These are phyloP conservation scores for Papilio elwesi DNA, from an alignment of 2,888 invertebrate genomes.

Conservation along the genomic window DNA sequence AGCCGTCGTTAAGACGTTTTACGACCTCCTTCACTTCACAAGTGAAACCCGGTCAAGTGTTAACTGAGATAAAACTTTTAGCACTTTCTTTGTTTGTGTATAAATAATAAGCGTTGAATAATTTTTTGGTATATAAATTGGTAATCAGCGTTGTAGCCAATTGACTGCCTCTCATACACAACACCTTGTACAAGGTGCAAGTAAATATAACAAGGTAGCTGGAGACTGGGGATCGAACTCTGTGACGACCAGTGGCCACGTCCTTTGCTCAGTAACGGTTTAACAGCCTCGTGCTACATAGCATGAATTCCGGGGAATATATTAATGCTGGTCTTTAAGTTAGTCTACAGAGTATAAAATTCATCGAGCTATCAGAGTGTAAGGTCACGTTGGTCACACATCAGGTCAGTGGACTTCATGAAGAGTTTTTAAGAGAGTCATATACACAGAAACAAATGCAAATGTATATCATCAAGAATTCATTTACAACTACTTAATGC, in stretches of 20 bases:
- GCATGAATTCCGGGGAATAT: too few relatives aligned
- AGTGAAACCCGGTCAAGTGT: slow-evolving; percentile 14
- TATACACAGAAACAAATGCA: background rate
- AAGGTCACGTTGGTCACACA: too few relatives aligned
- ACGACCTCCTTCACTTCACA: slow-evolving; percentile 7
- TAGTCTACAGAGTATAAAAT: too few relatives aligned
- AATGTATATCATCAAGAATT: background rate
- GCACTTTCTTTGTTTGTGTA: background rate
- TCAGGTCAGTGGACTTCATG: background rate
- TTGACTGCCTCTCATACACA: background rate
- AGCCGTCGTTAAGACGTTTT: slow-evolving; percentile 10
- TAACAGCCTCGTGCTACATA: too few relatives aligned
- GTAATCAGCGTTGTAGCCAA: background rate
- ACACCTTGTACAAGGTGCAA: background rate
- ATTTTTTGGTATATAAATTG: too few relatives aligned
- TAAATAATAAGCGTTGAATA: background rate
- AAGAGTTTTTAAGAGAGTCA: background rate
- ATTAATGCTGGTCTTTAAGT: too few relatives aligned
- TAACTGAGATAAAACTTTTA: slow-evolving; percentile 13
- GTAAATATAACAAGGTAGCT: too few relatives aligned
- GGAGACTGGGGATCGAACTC: too few relatives aligned
- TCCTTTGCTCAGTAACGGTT: too few relatives aligned
- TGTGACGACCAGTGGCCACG: too few relatives aligned
- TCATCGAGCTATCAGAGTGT: too few relatives aligned
- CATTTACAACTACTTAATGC: slow-evolving; percentile 1